phyloP scores from a whole-genome alignment of 2,888 invertebrate genomes.

The Pomacea canaliculata region DNA sequence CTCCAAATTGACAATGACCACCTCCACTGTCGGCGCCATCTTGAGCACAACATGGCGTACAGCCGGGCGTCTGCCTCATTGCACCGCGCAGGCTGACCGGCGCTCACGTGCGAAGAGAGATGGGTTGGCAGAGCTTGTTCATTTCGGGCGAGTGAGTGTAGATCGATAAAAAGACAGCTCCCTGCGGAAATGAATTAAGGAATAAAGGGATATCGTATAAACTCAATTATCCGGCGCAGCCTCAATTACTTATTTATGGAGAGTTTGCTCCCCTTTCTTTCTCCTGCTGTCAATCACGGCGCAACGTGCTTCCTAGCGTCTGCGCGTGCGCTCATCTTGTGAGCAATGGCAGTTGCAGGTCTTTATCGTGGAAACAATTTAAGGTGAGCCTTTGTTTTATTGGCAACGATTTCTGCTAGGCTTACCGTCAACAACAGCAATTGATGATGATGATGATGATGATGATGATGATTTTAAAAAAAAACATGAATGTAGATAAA shows the following conservation, averaged over 20 bases:
- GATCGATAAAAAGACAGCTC: slow-evolving; percentile 26
- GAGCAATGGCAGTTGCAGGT: too few relatives aligned
- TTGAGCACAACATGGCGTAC: too few relatives aligned
- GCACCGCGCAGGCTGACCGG: neutral
- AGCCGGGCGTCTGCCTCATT: neutral
- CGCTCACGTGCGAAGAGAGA: slow-evolving; percentile 24
- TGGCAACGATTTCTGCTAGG: too few relatives aligned
- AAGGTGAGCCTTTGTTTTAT: too few relatives aligned
- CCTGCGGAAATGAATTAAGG: slow-evolving; percentile 24
- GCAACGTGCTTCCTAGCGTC: neutral
- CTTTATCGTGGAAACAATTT: too few relatives aligned
- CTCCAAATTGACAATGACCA: too few relatives aligned
- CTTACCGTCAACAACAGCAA: too few relatives aligned
- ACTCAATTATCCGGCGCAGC: slow-evolving; percentile 24
- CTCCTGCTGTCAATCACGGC: neutral
- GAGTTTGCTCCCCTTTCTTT: neutral
- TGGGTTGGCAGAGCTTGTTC: slow-evolving; percentile 18
- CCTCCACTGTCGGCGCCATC: too few relatives aligned
- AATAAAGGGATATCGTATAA: slow-evolving; percentile 28
- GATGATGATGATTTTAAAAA: too few relatives aligned
- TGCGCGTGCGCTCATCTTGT: too few relatives aligned
- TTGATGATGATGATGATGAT: too few relatives aligned
- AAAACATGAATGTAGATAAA: too few relatives aligned
- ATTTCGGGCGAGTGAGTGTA: slow-evolving; percentile 14
- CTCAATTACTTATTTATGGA: slow-evolving; percentile 20